Evolutionary conservation across 2,888 invertebrate species (phyloP).

Genomic region (Holacanthella duospinosa): DNA sequence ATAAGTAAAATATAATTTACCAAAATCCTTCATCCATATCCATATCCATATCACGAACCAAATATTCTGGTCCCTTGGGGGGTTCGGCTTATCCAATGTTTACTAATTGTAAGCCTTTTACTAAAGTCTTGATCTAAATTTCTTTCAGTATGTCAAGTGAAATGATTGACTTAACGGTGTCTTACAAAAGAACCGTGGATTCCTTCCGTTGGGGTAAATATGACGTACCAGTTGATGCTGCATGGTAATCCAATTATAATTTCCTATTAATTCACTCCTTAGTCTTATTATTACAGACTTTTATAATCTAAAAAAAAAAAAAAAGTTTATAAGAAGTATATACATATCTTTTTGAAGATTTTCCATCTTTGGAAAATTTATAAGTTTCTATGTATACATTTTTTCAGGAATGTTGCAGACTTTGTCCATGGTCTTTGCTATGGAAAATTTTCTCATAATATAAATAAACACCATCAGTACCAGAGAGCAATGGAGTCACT

Average conservation of each 20-base stretch:
- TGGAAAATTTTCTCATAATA: slow-evolving; percentile 21
- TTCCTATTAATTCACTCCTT: no score
- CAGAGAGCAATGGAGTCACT: slow-evolving; percentile 23
- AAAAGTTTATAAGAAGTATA: no score
- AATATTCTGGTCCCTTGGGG: no score
- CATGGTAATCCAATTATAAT: slow-evolving; percentile 15
- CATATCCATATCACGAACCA: not conserved
- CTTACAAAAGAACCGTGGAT: slow-evolving; percentile 12
- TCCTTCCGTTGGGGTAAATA: slow-evolving; percentile 21
- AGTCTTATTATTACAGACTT: no score
- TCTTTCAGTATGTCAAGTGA: not conserved
- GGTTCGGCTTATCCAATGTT: no score
- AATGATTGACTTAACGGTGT: not conserved
- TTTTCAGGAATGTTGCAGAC: slow-evolving; percentile 2
- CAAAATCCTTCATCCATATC: no score
- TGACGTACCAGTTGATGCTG: slow-evolving; percentile 25
- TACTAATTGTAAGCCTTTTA: no score
- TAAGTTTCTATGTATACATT: no score
- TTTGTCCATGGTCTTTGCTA: slow-evolving; percentile 20
- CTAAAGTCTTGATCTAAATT: not conserved
- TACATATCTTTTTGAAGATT: no score
- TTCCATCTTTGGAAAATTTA: no score
- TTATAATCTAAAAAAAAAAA: no score
- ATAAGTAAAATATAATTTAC: not conserved
- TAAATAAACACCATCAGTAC: slow-evolving; percentile 31